Evolutionary conservation across 2,888 invertebrate genomes (phyloP), one percentile per base, ranked within the genome.

Genomic region (Homarus gammarus): DNA sequence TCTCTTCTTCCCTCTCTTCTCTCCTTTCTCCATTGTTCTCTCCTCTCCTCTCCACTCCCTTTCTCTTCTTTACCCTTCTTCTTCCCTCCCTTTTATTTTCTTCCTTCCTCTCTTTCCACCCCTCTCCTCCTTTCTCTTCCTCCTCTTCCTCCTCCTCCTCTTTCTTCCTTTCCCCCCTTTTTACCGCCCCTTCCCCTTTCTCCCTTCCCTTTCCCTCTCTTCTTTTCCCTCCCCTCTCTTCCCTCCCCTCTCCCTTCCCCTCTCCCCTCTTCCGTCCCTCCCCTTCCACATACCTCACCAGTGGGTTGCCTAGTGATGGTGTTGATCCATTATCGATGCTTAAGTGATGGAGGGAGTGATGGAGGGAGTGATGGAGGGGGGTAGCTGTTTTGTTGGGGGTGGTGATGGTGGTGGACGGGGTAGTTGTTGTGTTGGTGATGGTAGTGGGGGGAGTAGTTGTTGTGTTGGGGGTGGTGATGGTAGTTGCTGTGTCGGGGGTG

Each of bases 1-100:
- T 68, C 68, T 68, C 77, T 77, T 40, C 40, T 40, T 40, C 77
- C 51, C 81, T 81, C 81, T 56, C 81, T 81, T 56, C 51, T 56
- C 51, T 56, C 51, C 56, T 81, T 38, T 81, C 81, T 81, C 64
- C 38, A 33, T 81, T 36, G 33, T 64, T 64, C 64, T 64, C 81
- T 64, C 64, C 64, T 64, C 81, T 64, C 64, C 72, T 72, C 72
- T 72, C 36, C 12, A 1, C 1, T n/a, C 27, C 75, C 22, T 22
- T 27, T 40, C 27, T 40, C 18, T 15, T 27, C 75, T 75, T 31
- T 15, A 5, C 5, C 78, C 31, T 36, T 64, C 81, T 64, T 38
- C 38, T 64, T 64, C 64, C 64, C 64, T 64, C 81, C 18, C 72
- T 72, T 36, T 72, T n/a, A 1, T 12, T 10, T n/a, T 40, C 75